Conservation (phyloP, 2,888 invertebrate species). For the Abrostola tripartita region DNA sequence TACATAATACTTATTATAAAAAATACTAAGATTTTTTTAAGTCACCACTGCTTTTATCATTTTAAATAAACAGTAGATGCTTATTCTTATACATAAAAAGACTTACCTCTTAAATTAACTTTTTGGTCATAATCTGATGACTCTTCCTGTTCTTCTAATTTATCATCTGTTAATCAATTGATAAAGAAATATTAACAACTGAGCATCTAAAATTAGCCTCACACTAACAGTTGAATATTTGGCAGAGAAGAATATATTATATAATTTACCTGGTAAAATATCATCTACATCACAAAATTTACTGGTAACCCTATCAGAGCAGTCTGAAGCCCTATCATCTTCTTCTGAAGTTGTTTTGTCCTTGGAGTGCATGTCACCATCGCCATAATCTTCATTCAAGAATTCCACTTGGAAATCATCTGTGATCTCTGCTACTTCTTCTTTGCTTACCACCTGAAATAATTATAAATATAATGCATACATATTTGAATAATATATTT, state of each 20-base stretch:
- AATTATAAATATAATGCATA: background rate
- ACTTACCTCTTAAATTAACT: slow-evolving; percentile 48
- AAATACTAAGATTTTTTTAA: slow-evolving; percentile 14
- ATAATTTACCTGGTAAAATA: slow-evolving; percentile 50
- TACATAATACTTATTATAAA: background rate
- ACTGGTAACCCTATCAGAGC: slow-evolving; percentile 41
- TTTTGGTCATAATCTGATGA: slow-evolving; percentile 49
- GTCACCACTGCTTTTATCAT: too few species aligned
- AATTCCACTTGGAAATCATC: slow-evolving; percentile 43
- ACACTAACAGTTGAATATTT: background rate
- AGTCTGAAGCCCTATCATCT: slow-evolving; percentile 27
- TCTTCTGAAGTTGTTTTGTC: slow-evolving; percentile 45
- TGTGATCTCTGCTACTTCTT: slow-evolving; percentile 32
- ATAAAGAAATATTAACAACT: background rate
- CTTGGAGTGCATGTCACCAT: slow-evolving; percentile 42
- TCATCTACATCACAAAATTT: slow-evolving; percentile 54
- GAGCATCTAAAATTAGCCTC: background rate
- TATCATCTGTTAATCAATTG: slow-evolving; percentile 30
- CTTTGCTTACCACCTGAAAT: slow-evolving; percentile 43
- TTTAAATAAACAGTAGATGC: too few species aligned
- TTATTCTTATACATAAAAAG: too few species aligned
- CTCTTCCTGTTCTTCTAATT: slow-evolving; percentile 40
- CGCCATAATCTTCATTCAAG: slow-evolving; percentile 41
- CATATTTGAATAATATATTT: too few species aligned
- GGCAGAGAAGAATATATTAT: background rate